Percentiles rank a stretch among this genome's conserved stretches.
Conservation (phyloP, 2,888 invertebrate species). For the Acanthacorydalis orientalis region DNA sequence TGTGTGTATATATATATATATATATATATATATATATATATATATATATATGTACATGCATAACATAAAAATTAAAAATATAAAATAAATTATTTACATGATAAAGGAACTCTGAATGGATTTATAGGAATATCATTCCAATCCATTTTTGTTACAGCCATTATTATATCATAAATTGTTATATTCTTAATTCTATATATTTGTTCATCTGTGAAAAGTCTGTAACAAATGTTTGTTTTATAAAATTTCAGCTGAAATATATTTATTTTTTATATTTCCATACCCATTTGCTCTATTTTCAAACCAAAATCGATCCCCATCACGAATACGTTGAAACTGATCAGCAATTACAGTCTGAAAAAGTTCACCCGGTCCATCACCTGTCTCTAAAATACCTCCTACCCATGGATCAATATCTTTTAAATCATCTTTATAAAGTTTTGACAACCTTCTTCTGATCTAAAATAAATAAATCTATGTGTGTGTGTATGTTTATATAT, state of each 20-base stretch:
- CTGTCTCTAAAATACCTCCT: slow-evolving; percentile 37
- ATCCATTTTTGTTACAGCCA: slow-evolving; percentile 29
- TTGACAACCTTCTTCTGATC: slow-evolving; percentile 13
- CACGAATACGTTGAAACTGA: slow-evolving; percentile 35
- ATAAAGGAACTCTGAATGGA: slow-evolving; percentile 26
- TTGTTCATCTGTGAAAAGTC: slow-evolving; percentile 30
- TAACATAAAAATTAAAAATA: too few species aligned
- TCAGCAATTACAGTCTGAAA: slow-evolving; percentile 33
- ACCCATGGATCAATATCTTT: slow-evolving; percentile 35
- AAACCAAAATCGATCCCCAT: slow-evolving; percentile 42
- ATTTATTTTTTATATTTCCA: slow-evolving; percentile 4
- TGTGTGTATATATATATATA: too few species aligned
- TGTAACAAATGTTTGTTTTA: slow-evolving; percentile 14
- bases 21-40: too few species aligned
- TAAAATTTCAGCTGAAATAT: not conserved
- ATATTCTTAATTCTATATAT: slow-evolving; percentile 25
- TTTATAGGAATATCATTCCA: slow-evolving; percentile 28
- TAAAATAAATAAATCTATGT: slow-evolving; percentile 6
- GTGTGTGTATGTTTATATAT: too few species aligned
- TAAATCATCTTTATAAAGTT: slow-evolving; percentile 22
- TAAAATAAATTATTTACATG: too few species aligned
- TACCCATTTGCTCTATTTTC: slow-evolving; percentile 29
- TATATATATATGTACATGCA: too few species aligned
- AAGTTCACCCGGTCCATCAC: slow-evolving; percentile 30
- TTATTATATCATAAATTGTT: slow-evolving; percentile 30